phyloP scores from a whole-genome alignment of 2,888 invertebrate genomes.

The Brachyptera putata region DNA sequence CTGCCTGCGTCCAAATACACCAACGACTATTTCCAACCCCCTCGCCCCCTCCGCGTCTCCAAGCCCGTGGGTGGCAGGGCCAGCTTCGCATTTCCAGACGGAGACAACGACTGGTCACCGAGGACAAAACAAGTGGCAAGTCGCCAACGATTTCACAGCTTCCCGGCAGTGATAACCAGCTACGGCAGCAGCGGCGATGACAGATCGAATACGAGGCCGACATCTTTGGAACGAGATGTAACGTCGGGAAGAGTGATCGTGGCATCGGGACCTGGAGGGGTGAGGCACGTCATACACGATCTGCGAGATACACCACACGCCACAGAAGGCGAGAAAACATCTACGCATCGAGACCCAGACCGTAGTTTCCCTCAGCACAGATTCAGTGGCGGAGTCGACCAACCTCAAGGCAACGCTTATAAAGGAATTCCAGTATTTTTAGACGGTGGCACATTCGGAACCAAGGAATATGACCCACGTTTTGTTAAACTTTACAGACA shows the following conservation, averaged over 20 bases:
- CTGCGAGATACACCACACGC: background rate
- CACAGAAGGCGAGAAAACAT: background rate
- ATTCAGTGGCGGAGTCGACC: background rate
- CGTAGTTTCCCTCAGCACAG: background rate
- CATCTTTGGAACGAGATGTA: background rate
- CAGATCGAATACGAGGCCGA: no score
- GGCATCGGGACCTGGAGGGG: constrained; percentile 17
- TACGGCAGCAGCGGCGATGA: constrained; percentile 4
- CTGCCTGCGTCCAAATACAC: constrained; percentile 13
- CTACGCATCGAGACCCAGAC: background rate
- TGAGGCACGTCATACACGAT: constrained; percentile 23
- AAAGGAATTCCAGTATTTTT: constrained; percentile 23
- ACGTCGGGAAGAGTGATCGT: constrained; percentile 1
- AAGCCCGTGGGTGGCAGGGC: constrained; percentile 13
- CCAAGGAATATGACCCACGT: constrained; percentile 21
- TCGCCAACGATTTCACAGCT: background rate
- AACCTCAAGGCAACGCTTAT: background rate
- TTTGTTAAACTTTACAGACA: constrained; percentile 24
- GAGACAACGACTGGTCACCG: no score
- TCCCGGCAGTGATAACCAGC: background rate
- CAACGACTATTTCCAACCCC: constrained; percentile 17
- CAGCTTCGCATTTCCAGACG: constrained; percentile 14
- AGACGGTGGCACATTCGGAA: background rate
- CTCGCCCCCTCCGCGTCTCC: background rate
- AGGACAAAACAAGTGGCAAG: no score